Evolutionary conservation across 2,113 vertebrate genomes (phyloP).

Genomic region (Cyphomyrus discorhynchus): DNA sequence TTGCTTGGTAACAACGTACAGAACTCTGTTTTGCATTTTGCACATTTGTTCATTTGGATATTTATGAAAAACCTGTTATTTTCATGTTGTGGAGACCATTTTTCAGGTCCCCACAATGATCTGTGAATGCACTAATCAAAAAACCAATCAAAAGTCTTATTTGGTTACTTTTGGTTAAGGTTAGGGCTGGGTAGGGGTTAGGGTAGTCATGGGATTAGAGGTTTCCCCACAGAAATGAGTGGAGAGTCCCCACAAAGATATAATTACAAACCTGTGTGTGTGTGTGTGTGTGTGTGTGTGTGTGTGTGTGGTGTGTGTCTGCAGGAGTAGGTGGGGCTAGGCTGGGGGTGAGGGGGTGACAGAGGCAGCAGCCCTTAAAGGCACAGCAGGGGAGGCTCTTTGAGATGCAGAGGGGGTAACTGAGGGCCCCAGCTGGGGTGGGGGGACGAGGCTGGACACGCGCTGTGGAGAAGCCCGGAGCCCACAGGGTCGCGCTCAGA

Average conservation of each 20-base stretch:
- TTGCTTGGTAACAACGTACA: background rate
- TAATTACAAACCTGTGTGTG: background rate
- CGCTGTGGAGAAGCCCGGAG: slow-evolving; percentile 5
- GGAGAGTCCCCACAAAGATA: background rate
- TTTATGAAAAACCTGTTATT: background rate
- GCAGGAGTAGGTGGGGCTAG: background rate
- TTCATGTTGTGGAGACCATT: background rate
- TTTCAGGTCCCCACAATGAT: background rate
- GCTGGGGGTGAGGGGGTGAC: slow-evolving; percentile 3
- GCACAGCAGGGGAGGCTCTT: slow-evolving; percentile 26
- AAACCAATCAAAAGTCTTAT: background rate
- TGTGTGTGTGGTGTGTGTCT: background rate
- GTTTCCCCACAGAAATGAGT: background rate
- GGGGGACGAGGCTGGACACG: slow-evolving; percentile 30
- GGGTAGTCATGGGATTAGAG: background rate
- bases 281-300: background rate
- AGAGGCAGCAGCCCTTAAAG: slow-evolving; percentile 27
- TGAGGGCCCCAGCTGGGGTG: slow-evolving; percentile 29
- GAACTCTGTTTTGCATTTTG: background rate
- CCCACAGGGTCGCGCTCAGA: slow-evolving; percentile 32
- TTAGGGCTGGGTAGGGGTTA: background rate
- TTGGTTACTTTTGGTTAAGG: background rate
- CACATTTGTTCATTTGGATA: background rate
- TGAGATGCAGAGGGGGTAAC: slow-evolving; percentile 42
- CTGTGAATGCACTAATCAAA: background rate